Evolutionary conservation across 2,888 invertebrate genomes (phyloP).

Genomic region (Anaspis maculata): DNA sequence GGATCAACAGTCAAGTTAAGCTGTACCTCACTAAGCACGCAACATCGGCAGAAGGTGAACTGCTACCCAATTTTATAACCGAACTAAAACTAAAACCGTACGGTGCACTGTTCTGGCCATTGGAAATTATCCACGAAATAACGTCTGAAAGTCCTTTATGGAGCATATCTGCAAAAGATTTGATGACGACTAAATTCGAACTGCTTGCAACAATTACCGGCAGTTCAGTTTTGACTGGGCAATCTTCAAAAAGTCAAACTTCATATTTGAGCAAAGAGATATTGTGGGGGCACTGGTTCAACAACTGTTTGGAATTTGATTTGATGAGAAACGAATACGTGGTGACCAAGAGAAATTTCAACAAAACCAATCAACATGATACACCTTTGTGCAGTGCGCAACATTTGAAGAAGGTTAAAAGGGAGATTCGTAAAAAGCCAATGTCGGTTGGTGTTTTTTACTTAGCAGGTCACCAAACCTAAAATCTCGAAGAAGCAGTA

Average conservation of each 20-base stretch:
- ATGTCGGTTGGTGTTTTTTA: too few species aligned
- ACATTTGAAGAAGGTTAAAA: conserved; percentile 63
- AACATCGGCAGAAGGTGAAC: conserved; percentile 54
- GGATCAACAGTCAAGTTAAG: conserved; percentile 52
- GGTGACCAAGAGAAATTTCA: conserved; percentile 54
- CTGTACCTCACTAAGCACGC: conserved; percentile 55
- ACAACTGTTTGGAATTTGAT: conserved; percentile 43
- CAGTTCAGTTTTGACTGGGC: conserved; percentile 65
- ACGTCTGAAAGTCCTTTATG: conserved; percentile 67
- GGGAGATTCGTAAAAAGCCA: conserved; percentile 22
- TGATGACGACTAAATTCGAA: conserved; percentile 62
- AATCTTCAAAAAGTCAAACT: conserved; percentile 59
- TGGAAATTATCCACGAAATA: conserved; percentile 73
- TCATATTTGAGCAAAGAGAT: conserved; percentile 72
- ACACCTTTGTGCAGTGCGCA: conserved; percentile 79
- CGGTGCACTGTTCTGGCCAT: conserved; percentile 69
- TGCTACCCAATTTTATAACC: conserved; percentile 62
- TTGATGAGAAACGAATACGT: conserved; percentile 48
- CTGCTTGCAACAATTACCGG: conserved; percentile 73
- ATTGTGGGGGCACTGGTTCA: conserved; percentile 73
- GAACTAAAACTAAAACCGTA: conserved; percentile 56
- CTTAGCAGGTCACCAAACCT: too few species aligned
- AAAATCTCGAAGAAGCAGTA: too few species aligned
- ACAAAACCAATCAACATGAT: conserved; percentile 55
- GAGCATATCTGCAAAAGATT: conserved; percentile 63